Evolutionary conservation across 2,113 vertebrate genomes (phyloP).

Genomic region (Sitta europaea): DNA sequence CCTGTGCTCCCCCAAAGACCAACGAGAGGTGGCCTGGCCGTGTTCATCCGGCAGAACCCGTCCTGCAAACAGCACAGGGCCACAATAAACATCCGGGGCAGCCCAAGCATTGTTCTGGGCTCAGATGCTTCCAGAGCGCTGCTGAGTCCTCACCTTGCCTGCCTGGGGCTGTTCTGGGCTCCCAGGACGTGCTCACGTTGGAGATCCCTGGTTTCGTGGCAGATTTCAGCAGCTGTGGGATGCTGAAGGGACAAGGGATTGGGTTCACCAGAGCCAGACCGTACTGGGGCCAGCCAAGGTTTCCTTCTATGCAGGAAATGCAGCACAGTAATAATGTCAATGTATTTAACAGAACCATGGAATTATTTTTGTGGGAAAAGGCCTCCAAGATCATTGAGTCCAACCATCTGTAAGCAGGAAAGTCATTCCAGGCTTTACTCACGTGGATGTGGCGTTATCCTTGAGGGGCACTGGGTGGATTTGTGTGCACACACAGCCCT

Average conservation of each 20-base stretch:
- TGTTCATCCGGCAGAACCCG: background rate
- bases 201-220: background rate
- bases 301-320: background rate
- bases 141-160: background rate
- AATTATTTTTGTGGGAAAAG: background rate
- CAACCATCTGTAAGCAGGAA: background rate
- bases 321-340: background rate
- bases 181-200: accelerated
- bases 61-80: background rate
- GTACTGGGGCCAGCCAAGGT: background rate
- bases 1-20: background rate
- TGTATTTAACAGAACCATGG: background rate
- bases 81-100: accelerated
- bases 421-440: background rate
- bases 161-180: accelerated
- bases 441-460: accelerated
- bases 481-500: background rate
- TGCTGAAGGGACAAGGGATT: background rate
- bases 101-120: accelerated
- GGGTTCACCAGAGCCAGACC: background rate
- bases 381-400: background rate
- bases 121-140: accelerated
- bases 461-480: background rate
- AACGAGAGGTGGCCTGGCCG: background rate
- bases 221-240: background rate